Evolutionary conservation across 2,888 invertebrate genomes (phyloP).

Genomic region (Blomia tropicalis): DNA sequence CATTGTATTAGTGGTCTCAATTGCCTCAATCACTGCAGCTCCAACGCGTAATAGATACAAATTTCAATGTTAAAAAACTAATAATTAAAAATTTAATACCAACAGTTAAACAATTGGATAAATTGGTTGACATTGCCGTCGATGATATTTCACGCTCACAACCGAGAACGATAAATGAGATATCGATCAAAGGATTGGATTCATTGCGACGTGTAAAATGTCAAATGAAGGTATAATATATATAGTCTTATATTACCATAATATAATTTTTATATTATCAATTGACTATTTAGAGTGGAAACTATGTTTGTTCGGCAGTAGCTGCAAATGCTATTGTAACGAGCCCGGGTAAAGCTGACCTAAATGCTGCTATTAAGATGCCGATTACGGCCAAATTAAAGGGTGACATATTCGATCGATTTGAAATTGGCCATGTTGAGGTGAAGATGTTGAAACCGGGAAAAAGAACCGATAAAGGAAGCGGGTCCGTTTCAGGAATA

Average conservation of each 20-base stretch:
- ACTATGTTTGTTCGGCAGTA: background rate
- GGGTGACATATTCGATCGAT: background rate
- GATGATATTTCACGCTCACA: background rate
- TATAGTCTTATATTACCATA: background rate
- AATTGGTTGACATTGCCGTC: conserved; percentile 11
- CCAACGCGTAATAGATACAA: too few relatives aligned
- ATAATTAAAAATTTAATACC: too few relatives aligned
- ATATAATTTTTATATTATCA: background rate
- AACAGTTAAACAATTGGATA: conserved; percentile 8
- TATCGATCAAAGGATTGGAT: background rate
- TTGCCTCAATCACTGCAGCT: background rate
- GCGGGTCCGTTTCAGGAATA: background rate
- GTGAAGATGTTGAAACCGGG: background rate
- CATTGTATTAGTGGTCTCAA: background rate
- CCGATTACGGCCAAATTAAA: background rate
- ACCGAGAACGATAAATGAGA: background rate
- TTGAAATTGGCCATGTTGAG: background rate
- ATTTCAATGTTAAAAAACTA: too few relatives aligned
- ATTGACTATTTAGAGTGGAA: too few relatives aligned
- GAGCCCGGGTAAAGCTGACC: background rate
- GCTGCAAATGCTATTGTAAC: background rate
- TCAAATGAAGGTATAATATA: background rate
- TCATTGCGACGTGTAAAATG: background rate
- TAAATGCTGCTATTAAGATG: background rate
- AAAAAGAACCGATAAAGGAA: too few relatives aligned